Evolutionary conservation across 2,797 vertebrate genomes (phyloP), one percentile per base, ranked within the genome.

Genomic region (Artibeus jamaicensis): DNA sequence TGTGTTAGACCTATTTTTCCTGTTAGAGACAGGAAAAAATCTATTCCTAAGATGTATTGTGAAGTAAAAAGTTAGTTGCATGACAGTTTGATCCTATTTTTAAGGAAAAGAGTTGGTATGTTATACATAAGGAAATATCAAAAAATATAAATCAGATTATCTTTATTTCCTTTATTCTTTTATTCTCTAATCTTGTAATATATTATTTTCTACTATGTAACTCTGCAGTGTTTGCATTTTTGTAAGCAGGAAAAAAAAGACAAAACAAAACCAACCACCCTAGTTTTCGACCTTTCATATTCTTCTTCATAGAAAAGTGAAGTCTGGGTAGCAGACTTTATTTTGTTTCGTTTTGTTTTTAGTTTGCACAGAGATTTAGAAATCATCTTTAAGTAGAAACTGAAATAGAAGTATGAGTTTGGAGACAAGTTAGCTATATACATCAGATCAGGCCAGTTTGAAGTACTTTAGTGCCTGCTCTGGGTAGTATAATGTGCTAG

Each of bases 331-430:
- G 65, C 26, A 74, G 59, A 53, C n/a, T 76, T 79, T 89, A 15
- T 90, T 93, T 83, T 88, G 22, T 37, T 93, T 92, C 96, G 8
- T 90, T 93, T 83, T 88, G 55, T 34, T 93, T 92, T 97, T 85
- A 50, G 44, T 89, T 96, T 94, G 8, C 6, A 44, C 11, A 83
- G 44, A 81, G 26, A 91, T 32, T 76, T 94, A 93, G 70, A 91
- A 93, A 88, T 78, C 81, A 26, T 46, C 39, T 77, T 76, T 68
- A 84, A 76, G 62, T 78, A 67, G 86, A 92, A 93, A 73, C 26
- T 83, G 44, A 93, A 91, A 76, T 83, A 42, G 21, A 90, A 57
- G 9, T 73, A 48, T 44, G 62, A 89, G 29, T 83, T 77, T 73
- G 37, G 87, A 88, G 37, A 85, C 21, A 76, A 77, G 86, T 95